Evolutionary conservation across 2,797 vertebrate species (phyloP), one percentile per base, ranked within the genome.

Genomic region (Lateolabrax maculatus): DNA sequence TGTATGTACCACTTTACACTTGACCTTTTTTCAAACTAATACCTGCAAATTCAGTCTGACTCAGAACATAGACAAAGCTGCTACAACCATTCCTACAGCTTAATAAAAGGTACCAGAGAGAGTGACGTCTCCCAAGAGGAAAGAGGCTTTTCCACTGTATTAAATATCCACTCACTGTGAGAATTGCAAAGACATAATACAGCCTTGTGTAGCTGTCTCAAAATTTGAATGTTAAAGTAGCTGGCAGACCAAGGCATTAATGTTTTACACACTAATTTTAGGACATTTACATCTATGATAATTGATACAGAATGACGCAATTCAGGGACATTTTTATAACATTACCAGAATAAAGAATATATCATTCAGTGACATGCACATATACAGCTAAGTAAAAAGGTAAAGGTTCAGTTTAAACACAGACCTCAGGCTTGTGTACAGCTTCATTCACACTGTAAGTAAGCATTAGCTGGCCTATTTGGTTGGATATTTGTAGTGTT

Each of bases 61-160:
- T 34, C 23, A 49, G 65, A 77, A 69, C 34, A 77, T 53, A 71
- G 66, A 61, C 71, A 67, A 81, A 83, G 66, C 79, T 18, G 10
- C 69, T 62, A 49, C 72, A 57, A 61, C 52, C 29, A 15, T 52
- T 72, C 72, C 44, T 52, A 44, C 49, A 69, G 49, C 64, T 81
- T 78, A 73, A 78, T 53, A 75, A 71, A 81, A 82, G 58, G 68
- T 34, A 61, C 25, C 2, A 7, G n/a, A 44, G 67, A 79, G 62
- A 81, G 31, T 29, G 75, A 80, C 51, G 23, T 44, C 48, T 83
- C 79, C 83, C 19, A 1, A 44, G 57, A 79, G 57, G 52, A 68
- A 71, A 84, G 58, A 85, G 57, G 72, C 70, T 78, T 85, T 85
- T 83, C 72, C 64, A 69, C 57, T 39, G 37, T 41, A 79, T 87